phyloP scores from a whole-genome alignment of 1,140 invertebrate species.

The Anadara kagoshimensis region DNA sequence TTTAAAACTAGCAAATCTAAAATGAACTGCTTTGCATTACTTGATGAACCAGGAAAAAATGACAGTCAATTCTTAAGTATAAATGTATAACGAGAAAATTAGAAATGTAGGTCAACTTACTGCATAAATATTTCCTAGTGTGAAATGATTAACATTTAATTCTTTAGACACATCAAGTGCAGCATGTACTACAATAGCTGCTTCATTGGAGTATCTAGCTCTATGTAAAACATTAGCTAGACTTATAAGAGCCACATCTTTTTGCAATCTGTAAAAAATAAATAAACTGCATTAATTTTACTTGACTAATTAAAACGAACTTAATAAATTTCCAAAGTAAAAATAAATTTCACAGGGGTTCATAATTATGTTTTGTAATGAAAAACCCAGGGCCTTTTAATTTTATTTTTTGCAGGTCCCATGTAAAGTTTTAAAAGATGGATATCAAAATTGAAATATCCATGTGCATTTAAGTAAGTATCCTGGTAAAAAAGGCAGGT shows the following conservation, averaged over 20 bases:
- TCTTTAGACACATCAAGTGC: slow-evolving; percentile 86
- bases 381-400: no score
- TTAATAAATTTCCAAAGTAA: neutral
- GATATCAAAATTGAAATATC: no score
- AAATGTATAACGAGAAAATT: no score
- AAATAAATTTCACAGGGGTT: neutral
- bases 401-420: no score
- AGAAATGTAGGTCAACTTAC: slow-evolving; percentile 61
- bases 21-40: no score
- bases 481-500: no score
- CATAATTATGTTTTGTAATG: no score
- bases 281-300: neutral
- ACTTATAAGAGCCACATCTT: slow-evolving; percentile 87
- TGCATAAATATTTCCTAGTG: slow-evolving; percentile 86
- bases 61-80: no score
- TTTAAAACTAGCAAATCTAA: no score
- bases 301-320: neutral
- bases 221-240: slow-evolving; percentile 88
- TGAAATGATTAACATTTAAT: slow-evolving; percentile 84
- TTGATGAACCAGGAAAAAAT: no score
- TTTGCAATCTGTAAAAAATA: slow-evolving; percentile 79
- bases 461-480: no score
- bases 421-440: no score
- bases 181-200: slow-evolving; percentile 84
- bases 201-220: slow-evolving; percentile 83